Evolutionary conservation across 2,797 vertebrate genomes (phyloP), one percentile per base, ranked within the genome.

Genomic region (Helostoma temminkii): DNA sequence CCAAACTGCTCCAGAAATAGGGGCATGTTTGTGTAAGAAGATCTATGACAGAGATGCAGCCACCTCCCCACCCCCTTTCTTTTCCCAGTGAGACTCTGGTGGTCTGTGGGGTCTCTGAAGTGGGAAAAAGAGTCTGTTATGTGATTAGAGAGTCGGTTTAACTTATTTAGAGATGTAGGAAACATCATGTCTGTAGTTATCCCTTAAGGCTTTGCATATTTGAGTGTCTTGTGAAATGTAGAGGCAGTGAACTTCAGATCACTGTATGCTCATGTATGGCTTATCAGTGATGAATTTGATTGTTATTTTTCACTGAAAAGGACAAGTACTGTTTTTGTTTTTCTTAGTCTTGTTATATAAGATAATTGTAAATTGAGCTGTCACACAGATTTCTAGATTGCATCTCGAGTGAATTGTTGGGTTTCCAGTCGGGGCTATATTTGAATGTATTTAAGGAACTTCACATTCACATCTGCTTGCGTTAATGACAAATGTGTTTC

Each of bases 1-100:
- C 82, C 82, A 78, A 89, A 87, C 81, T 69, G 68, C 80, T 92
- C 91, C 89, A 91, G 83, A 91, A 93, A 93, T 92, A 92, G 90
- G 82, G 83, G 68, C 66, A n/a, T 87, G 86, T 88, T 90, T 89
- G 90, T 84, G 90, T 92, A 93, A 93, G 86, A 76, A 80, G 86
- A 91, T 89, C 86, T 69, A 83, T 84, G 45, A 37, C 46, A 73
- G 72, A 67, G 83, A 81, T 53, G 55, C 72, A 67, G 63, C 2
- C 76, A 81, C 66, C 66, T 47, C 66, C 66, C 22, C 21, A 52
- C 53, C 64, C 74, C 39, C 34, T 42, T 49, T 25, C 49, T 41
- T 56, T 12, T 62, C 73, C 39, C 71, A 65, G 47, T 24, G 71
- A 72, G 76, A 74, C 76, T 65, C 61, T 25, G 65, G 60, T 73